phyloP scores from a whole-genome alignment of 2,113 vertebrate genomes.

The Prinia subflava region DNA sequence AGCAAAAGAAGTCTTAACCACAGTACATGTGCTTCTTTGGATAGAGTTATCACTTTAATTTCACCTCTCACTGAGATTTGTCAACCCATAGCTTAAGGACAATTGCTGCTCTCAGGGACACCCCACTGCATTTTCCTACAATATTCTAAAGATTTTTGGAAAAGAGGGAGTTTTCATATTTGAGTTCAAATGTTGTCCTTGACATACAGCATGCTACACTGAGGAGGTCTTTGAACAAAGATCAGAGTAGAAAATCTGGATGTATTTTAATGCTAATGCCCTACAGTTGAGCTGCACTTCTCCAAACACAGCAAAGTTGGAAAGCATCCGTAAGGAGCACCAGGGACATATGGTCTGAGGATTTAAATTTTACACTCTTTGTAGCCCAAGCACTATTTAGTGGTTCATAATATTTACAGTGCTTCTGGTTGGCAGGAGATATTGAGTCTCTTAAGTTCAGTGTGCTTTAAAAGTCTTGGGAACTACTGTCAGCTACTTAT shows the following conservation, averaged over 20 bases:
- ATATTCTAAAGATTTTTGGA: neutral
- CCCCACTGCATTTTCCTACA: neutral
- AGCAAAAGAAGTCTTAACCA: neutral
- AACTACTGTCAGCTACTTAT: neutral
- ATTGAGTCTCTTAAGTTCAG: neutral
- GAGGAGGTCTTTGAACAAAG: neutral
- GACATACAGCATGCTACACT: neutral
- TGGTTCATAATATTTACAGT: neutral
- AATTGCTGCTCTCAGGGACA: neutral
- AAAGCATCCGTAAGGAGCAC: neutral
- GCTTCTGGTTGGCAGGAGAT: neutral
- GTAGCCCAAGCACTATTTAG: neutral
- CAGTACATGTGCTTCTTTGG: neutral
- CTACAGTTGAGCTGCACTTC: neutral
- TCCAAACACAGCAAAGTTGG: neutral
- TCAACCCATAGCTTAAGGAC: neutral
- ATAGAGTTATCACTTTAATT: neutral
- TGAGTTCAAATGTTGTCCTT: neutral
- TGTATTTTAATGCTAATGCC: neutral
- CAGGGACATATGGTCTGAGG: neutral
- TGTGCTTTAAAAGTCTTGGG: neutral
- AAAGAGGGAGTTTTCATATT: neutral
- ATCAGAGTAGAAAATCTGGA: neutral
- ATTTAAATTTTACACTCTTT: neutral
- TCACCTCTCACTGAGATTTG: neutral